A percentile compares a stretch with the other conserved stretches of the same genome.
These are phyloP conservation scores for Apoda limacodes DNA, from an alignment of 2,888 invertebrate genomes.

Conservation along the genomic window DNA sequence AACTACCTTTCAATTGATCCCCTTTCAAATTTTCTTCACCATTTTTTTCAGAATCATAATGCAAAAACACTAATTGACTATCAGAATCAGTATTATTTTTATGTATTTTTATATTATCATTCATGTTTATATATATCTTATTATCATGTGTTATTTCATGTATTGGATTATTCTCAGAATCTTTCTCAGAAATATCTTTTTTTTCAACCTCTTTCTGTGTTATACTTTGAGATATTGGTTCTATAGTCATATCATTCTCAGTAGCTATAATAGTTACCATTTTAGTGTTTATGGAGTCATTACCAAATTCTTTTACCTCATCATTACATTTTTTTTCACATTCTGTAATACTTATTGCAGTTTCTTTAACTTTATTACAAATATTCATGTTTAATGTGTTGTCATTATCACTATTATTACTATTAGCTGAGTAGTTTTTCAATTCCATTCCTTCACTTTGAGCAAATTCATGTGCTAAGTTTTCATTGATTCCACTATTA, in stretches of 20 bases:
- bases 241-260: no score
- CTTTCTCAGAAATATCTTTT: slow-evolving; percentile 2
- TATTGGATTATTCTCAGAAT: slow-evolving; percentile 2
- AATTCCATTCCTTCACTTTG: no score
- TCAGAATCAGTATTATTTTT: slow-evolving; percentile 18
- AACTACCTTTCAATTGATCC: neutral
- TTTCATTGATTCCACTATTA: no score
- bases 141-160: neutral
- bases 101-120: slow-evolving; percentile 6
- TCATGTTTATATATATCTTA: slow-evolving; percentile 4
- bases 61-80: slow-evolving; percentile 31
- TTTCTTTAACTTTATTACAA: no score
- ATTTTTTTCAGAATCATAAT: slow-evolving; percentile 31
- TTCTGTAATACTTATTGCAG: no score
- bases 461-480: no score
- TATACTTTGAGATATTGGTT: no score
- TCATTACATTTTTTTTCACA: slow-evolving; percentile 4
- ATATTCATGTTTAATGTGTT: no score
- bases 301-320: slow-evolving; percentile 1
- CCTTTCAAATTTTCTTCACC: slow-evolving; percentile 14
- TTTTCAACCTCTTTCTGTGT: slow-evolving; percentile 1
- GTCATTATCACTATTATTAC: no score
- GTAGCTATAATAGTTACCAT: no score
- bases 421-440: no score
- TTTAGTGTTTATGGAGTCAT: no score